Evolutionary conservation across 2,113 vertebrate genomes (phyloP).

Genomic region (Pipa parva): DNA sequence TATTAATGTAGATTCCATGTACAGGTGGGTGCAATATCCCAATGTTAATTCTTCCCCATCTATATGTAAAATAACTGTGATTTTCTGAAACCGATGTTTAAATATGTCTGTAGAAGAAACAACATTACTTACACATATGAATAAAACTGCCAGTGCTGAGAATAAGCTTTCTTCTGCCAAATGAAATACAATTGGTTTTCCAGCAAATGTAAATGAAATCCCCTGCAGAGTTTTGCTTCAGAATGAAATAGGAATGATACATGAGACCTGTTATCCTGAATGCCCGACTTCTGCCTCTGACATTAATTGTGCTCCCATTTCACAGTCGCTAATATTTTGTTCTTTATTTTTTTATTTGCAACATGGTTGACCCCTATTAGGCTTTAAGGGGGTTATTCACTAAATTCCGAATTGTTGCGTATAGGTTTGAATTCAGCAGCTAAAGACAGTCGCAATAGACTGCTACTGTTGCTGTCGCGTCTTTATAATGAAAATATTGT

Average conservation of each 20-base stretch:
- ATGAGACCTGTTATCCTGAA: conserved; percentile 19
- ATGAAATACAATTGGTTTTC: conserved; percentile 32
- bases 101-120: background rate
- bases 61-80: background rate
- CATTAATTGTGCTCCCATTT: conserved; percentile 31
- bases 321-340: no score
- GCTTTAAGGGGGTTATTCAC: no score
- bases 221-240: conserved; percentile 27
- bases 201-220: conserved; percentile 40
- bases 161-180: conserved; percentile 32
- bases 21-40: no score
- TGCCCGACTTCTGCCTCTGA: conserved; percentile 11
- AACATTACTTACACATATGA: conserved; percentile 5
- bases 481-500: no score
- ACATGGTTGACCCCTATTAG: no score
- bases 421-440: no score
- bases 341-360: no score
- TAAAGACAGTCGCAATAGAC: no score
- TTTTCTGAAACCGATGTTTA: background rate
- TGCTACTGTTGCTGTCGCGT: no score
- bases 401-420: no score
- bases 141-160: background rate
- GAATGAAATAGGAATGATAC: conserved; percentile 22
- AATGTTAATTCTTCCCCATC: background rate
- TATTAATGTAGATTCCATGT: no score